Percentiles rank a stretch among this genome's conserved stretches.
Evolutionary conservation across 2,797 vertebrate genomes (phyloP).

Genomic region (Nothura maculosa): DNA sequence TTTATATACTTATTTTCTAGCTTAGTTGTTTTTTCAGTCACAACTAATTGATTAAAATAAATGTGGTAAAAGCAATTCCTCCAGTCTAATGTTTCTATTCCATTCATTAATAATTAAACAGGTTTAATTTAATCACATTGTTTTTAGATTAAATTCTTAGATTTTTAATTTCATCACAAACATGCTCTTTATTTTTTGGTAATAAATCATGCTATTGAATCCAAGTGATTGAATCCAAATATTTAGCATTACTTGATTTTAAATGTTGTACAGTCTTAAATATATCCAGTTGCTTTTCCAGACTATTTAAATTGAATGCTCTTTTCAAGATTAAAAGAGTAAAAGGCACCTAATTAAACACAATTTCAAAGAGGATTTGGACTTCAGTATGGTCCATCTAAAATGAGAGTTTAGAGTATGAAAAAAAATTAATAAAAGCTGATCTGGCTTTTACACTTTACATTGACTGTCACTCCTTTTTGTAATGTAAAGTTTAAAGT

Average conservation of each 20-base stretch:
- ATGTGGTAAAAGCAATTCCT: not conserved
- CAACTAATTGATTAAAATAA: not conserved
- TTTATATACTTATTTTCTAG: not conserved
- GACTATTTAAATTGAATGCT: not conserved
- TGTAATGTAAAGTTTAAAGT: not conserved
- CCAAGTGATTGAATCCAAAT: not conserved
- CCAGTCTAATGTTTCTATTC: not conserved
- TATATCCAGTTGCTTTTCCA: not conserved
- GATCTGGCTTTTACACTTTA: not conserved
- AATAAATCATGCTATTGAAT: constrained; percentile 1
- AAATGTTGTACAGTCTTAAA: not conserved
- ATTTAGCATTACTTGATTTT: constrained; percentile 14
- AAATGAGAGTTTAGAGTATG: not conserved
- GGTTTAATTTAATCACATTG: constrained; percentile 15
- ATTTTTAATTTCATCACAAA: not conserved
- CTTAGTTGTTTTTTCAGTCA: not conserved
- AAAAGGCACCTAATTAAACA: not conserved
- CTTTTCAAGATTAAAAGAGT: not conserved
- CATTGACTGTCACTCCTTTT: not conserved
- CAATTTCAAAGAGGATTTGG: not conserved
- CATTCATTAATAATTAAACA: not conserved
- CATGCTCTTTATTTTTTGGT: not conserved
- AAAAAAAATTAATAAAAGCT: not conserved
- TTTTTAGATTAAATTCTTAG: constrained; percentile 16
- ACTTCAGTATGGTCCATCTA: not conserved